phyloP scores from a whole-genome alignment of 2,797 vertebrate genomes.

The Chrosomus eos region DNA sequence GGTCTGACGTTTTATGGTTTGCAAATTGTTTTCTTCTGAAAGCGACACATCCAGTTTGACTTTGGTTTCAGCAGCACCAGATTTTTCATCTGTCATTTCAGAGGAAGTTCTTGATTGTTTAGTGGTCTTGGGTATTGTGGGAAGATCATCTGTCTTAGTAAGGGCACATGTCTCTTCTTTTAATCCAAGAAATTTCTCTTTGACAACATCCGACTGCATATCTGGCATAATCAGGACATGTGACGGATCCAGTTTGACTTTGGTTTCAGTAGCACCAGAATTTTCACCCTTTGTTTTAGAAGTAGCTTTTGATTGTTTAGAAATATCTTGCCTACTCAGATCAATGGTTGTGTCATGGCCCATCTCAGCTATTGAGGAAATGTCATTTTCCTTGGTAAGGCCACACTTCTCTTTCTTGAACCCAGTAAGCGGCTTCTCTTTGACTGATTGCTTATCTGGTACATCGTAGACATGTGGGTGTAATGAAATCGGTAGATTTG shows the following conservation, averaged over 20 bases:
- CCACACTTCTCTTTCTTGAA: slow-evolving; percentile 65
- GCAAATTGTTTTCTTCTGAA: not conserved
- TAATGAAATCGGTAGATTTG: not conserved
- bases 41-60: not conserved
- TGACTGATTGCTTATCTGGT: not conserved
- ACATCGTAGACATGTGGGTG: not conserved
- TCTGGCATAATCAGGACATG: not conserved
- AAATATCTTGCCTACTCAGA: not conserved
- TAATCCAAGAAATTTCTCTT: slow-evolving; percentile 34
- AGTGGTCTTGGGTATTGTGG: not conserved
- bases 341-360: slow-evolving; percentile 61
- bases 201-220: not conserved
- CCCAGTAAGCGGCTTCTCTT: slow-evolving; percentile 46
- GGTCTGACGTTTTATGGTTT: not conserved
- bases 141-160: slow-evolving; percentile 15
- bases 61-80: not conserved
- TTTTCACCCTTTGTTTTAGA: not conserved
- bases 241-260: not conserved
- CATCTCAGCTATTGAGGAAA: slow-evolving; percentile 49
- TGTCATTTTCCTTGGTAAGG: slow-evolving; percentile 51
- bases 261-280: not conserved
- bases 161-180: slow-evolving; percentile 67
- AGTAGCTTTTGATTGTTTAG: slow-evolving; percentile 1
- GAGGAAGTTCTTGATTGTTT: slow-evolving; percentile 46
- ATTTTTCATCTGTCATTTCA: slow-evolving; percentile 51